These are phyloP conservation scores for Crioceris asparagi DNA, from an alignment of 2,888 invertebrate species.

Conservation along the genomic window DNA sequence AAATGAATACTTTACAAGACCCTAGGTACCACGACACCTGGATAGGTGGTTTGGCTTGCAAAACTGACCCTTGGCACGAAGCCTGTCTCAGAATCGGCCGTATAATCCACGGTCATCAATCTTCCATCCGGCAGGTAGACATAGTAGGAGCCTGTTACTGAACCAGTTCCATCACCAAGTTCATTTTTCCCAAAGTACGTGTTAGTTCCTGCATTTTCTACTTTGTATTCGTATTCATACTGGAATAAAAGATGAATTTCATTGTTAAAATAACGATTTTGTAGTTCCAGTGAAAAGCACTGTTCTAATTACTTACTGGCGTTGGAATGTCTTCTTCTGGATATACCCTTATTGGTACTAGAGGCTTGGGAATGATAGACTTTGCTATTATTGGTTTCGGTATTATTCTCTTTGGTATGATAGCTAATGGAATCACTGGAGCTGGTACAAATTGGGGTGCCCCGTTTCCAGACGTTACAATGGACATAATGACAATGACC, in stretches of 20 bases:
- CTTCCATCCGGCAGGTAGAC: constrained; percentile 60
- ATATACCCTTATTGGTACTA: too few relatives aligned
- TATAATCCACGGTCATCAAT: constrained; percentile 62
- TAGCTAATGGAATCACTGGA: too few relatives aligned
- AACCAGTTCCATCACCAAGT: constrained; percentile 51
- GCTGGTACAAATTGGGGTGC: constrained; percentile 6
- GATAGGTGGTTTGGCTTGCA: constrained; percentile 22
- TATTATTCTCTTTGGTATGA: too few relatives aligned
- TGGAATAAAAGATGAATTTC: constrained; percentile 32
- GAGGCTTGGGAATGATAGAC: constrained; percentile 1
- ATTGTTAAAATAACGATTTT: not conserved
- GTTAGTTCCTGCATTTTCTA: constrained; percentile 57
- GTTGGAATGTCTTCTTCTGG: constrained; percentile 5
- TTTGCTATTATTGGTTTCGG: too few relatives aligned
- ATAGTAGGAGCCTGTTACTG: constrained; percentile 54
- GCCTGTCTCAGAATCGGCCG: constrained; percentile 59
- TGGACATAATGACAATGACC: not conserved
- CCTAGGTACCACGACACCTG: too few relatives aligned
- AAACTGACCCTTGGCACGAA: constrained; percentile 61
- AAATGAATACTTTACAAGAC: too few relatives aligned
- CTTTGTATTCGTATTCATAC: constrained; percentile 66
- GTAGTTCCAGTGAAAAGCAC: too few relatives aligned
- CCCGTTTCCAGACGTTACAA: not conserved
- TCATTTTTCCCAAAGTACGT: constrained; percentile 61
- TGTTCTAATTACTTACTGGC: constrained; percentile 5